Conservation (phyloP, 2,888 invertebrate species). For the Pheosia tremula region DNA sequence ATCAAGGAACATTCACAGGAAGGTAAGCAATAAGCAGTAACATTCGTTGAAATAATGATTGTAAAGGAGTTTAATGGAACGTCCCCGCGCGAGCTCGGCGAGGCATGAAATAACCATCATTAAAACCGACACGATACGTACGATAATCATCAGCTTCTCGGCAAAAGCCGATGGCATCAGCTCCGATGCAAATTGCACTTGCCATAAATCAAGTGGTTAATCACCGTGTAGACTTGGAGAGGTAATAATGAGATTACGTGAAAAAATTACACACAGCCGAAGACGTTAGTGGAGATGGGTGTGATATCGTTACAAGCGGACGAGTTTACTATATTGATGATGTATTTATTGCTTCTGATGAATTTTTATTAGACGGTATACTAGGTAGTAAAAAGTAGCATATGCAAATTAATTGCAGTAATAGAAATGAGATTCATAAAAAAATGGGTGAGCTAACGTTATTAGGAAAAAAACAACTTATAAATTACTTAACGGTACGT, state of each 20-base stretch:
- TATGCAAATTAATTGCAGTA: background rate
- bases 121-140: slow-evolving; percentile 82
- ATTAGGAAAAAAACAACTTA: background rate
- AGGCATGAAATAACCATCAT: slow-evolving; percentile 83
- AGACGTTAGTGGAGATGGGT: slow-evolving; percentile 33
- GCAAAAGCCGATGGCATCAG: slow-evolving; percentile 79
- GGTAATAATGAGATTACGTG: slow-evolving; percentile 81
- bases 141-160: slow-evolving; percentile 78
- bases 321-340: slow-evolving; percentile 46
- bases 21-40: slow-evolving; percentile 77
- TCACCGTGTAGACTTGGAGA: slow-evolving; percentile 71
- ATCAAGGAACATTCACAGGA: slow-evolving; percentile 50
- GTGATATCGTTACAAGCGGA: slow-evolving; percentile 13
- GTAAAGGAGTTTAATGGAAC: slow-evolving; percentile 81
- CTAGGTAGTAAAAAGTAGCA: background rate
- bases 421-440: background rate
- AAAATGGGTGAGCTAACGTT: background rate
- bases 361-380: background rate
- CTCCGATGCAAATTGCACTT: slow-evolving; percentile 81
- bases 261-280: slow-evolving; percentile 72
- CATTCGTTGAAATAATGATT: slow-evolving; percentile 79
- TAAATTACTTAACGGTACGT: background rate
- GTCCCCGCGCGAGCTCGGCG: slow-evolving; percentile 76
- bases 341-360: slow-evolving; percentile 29
- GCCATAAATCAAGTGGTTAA: slow-evolving; percentile 82